phyloP scores from a whole-genome alignment of 2,797 vertebrate species.

The Tolypeutes matacus region DNA sequence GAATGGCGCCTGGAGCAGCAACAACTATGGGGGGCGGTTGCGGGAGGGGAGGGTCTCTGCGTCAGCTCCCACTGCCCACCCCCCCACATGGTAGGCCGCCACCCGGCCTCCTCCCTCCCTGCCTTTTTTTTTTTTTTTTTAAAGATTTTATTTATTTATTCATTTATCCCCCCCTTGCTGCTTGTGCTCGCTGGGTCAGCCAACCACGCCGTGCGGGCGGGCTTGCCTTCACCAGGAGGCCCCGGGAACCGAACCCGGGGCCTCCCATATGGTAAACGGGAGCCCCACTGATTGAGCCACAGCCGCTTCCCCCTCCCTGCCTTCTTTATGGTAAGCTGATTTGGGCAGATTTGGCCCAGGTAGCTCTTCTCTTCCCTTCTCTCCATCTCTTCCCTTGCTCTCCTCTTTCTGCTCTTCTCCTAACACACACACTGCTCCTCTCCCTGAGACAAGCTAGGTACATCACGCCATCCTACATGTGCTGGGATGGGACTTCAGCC shows the following conservation, averaged over 20 bases:
- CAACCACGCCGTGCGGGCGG: too few species aligned
- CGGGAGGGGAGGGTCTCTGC: background rate
- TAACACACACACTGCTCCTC: background rate
- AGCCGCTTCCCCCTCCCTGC: too few species aligned
- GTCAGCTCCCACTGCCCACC: background rate
- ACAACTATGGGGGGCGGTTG: too few species aligned
- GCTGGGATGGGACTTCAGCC: background rate
- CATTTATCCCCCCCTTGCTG: too few species aligned
- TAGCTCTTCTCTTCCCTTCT: background rate
- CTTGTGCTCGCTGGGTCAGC: too few species aligned
- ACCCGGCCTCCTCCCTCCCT: background rate
- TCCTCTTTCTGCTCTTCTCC: background rate
- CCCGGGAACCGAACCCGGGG: too few species aligned
- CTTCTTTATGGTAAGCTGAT: background rate
- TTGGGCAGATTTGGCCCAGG: background rate
- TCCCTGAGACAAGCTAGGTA: background rate
- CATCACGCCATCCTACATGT: background rate
- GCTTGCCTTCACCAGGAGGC: too few species aligned
- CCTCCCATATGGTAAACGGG: too few species aligned
- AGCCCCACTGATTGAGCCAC: too few species aligned
- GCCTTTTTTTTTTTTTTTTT: too few species aligned
- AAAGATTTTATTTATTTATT: too few species aligned
- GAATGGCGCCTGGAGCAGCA: background rate
- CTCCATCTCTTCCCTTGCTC: background rate
- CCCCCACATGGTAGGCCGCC: background rate